Percentiles rank a stretch among this genome's conserved stretches.
Evolutionary conservation across 2,888 invertebrate genomes (phyloP).

Genomic region (Pharmacophagus antenor): DNA sequence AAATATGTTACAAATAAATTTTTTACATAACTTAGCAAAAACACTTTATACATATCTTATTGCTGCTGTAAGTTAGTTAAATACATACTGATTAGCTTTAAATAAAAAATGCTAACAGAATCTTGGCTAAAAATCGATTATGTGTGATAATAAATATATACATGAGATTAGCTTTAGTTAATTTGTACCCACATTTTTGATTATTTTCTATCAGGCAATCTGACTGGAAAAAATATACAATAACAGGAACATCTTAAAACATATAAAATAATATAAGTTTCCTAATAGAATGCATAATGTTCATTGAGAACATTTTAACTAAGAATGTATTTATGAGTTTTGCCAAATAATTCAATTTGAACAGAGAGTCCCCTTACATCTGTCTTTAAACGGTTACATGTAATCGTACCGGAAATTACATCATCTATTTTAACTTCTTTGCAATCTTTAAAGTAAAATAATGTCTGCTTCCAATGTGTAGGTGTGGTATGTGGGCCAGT

Average conservation of each 20-base stretch:
- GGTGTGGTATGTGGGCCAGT: slow-evolving; percentile 87
- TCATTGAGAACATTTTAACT: slow-evolving; percentile 62
- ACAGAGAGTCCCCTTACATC: slow-evolving; percentile 88
- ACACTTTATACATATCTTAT: not conserved
- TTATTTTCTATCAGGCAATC: too few relatives aligned
- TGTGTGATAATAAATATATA: too few relatives aligned
- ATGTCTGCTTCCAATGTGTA: slow-evolving; percentile 98
- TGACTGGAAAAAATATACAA: not conserved
- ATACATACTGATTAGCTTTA: too few relatives aligned
- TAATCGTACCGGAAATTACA: slow-evolving; percentile 83
- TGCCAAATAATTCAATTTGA: slow-evolving; percentile 83
- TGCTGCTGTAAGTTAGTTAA: too few relatives aligned
- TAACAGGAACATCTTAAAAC: not conserved
- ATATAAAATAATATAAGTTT: not conserved
- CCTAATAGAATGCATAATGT: not conserved
- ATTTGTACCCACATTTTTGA: not conserved
- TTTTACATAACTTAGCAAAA: too few relatives aligned
- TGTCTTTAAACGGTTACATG: slow-evolving; percentile 86
- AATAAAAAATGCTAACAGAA: too few relatives aligned
- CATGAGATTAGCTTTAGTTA: not conserved
- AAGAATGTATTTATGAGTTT: slow-evolving; percentile 82
- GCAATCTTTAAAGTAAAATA: slow-evolving; percentile 90
- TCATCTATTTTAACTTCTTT: slow-evolving; percentile 86
- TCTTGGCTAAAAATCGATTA: too few relatives aligned
- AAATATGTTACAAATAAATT: too few relatives aligned